These are phyloP conservation scores for Neuroterus valhalla DNA, from an alignment of 1,140 invertebrate species.

Conservation along the genomic window DNA sequence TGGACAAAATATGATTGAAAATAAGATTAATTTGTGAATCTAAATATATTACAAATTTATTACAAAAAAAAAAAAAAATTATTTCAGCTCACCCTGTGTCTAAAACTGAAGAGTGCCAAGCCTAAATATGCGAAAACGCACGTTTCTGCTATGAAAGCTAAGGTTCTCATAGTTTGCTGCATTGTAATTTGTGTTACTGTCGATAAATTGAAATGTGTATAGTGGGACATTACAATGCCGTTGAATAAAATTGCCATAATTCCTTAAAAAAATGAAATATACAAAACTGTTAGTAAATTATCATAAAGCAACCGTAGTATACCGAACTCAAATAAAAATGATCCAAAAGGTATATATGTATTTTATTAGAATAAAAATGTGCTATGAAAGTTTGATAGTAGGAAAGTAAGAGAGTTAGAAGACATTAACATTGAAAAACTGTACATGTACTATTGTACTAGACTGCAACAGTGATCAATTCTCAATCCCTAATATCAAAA, in stretches of 20 bases:
- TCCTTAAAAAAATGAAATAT: constrained; percentile 78
- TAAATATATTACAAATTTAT: too few relatives aligned
- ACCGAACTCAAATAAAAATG: neutral
- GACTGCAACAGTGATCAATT: too few relatives aligned
- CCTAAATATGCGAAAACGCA: constrained; percentile 99
- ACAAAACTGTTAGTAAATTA: constrained; percentile 13
- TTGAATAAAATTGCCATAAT: constrained; percentile 99
- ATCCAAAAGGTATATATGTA: neutral
- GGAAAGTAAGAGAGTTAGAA: neutral
- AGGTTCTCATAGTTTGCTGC: constrained; percentile 98
- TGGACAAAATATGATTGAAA: constrained; percentile 13
- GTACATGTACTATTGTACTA: neutral
- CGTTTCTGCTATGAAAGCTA: constrained; percentile 98
- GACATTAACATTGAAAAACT: neutral
- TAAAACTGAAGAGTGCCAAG: constrained; percentile 97
- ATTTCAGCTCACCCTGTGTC: constrained; percentile 78
- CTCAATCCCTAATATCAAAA: neutral
- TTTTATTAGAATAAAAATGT: neutral
- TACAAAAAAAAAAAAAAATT: neutral
- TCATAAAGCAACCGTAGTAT: too few relatives aligned
- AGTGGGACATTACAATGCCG: constrained; percentile 99
- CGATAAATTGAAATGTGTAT: constrained; percentile 98
- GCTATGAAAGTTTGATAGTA: neutral
- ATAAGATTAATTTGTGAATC: neutral
- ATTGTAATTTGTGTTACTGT: constrained; percentile 99